A percentile compares a stretch with the other conserved stretches of the same genome.
Conservation (phyloP, 2,113 vertebrate genomes). For the Psettodes erumei region DNA sequence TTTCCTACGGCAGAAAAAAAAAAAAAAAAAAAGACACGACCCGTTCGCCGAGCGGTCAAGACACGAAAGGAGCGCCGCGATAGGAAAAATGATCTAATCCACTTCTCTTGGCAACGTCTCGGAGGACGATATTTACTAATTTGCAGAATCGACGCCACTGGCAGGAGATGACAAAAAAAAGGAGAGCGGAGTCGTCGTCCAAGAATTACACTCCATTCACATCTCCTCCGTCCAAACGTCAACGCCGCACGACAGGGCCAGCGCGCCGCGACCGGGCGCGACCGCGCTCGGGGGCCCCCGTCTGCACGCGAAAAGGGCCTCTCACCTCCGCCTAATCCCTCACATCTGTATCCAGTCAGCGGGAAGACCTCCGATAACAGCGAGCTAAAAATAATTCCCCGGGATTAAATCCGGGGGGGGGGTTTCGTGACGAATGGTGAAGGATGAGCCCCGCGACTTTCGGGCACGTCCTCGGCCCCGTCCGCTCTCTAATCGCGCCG, state of each 20-base stretch:
- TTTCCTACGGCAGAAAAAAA: conserved; percentile 35
- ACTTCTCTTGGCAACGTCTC: conserved; percentile 34
- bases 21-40: conserved; percentile 29
- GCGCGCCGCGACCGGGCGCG: no score
- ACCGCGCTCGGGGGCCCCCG: conserved; percentile 38
- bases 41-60: conserved; percentile 46
- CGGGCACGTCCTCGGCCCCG: conserved; percentile 25
- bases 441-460: conserved; percentile 41
- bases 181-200: conserved; percentile 47
- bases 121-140: conserved; percentile 52
- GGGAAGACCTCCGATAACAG: conserved; percentile 39
- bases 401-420: conserved; percentile 39
- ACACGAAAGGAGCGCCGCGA: conserved; percentile 43
- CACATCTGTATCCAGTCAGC: conserved; percentile 73
- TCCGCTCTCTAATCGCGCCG: conserved; percentile 43
- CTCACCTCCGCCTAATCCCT: conserved; percentile 72
- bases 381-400: conserved; percentile 71
- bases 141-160: conserved; percentile 54
- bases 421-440: conserved; percentile 41
- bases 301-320: no score
- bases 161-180: conserved; percentile 39
- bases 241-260: conserved; percentile 44
- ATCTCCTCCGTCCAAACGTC: conserved; percentile 64
- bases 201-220: conserved; percentile 72
- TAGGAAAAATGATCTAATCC: conserved; percentile 67